A percentile compares a stretch with the other conserved stretches of the same genome.
phyloP scores from a whole-genome alignment of 2,797 vertebrate species.

The Ammospiza maritima region DNA sequence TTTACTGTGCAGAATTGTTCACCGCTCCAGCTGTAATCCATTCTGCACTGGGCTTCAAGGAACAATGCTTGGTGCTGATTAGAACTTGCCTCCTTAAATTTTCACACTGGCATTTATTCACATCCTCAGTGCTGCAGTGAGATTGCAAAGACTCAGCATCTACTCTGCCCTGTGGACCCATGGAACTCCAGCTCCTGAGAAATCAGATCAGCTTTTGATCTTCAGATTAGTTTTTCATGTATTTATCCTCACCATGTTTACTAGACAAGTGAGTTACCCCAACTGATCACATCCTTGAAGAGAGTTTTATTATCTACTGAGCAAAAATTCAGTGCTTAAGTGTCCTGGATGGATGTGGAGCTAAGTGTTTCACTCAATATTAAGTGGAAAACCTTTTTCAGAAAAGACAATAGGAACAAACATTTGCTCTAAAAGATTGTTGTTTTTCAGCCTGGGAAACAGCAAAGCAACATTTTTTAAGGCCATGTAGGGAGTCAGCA shows the following conservation, averaged over 20 bases:
- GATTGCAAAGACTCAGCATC: background rate
- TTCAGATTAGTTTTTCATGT: background rate
- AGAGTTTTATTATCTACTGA: background rate
- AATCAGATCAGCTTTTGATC: background rate
- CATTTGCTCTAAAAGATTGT: background rate
- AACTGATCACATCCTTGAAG: background rate
- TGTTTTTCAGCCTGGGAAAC: background rate
- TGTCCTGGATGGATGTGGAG: background rate
- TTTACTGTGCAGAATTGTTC: background rate
- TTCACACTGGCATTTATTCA: background rate
- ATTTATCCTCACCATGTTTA: background rate
- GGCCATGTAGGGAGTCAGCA: background rate
- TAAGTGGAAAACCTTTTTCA: background rate
- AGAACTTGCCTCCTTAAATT: background rate
- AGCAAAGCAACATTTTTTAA: background rate
- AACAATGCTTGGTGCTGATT: background rate
- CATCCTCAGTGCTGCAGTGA: background rate
- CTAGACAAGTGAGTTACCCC: background rate
- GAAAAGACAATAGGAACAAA: background rate
- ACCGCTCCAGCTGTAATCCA: background rate
- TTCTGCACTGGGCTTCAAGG: background rate
- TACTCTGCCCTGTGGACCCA: background rate
- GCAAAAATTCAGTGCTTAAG: background rate
- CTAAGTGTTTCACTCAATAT: background rate
- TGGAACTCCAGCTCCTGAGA: background rate